Evolutionary conservation across 2,797 vertebrate species (phyloP).

Genomic region (Propithecus deckenii): DNA sequence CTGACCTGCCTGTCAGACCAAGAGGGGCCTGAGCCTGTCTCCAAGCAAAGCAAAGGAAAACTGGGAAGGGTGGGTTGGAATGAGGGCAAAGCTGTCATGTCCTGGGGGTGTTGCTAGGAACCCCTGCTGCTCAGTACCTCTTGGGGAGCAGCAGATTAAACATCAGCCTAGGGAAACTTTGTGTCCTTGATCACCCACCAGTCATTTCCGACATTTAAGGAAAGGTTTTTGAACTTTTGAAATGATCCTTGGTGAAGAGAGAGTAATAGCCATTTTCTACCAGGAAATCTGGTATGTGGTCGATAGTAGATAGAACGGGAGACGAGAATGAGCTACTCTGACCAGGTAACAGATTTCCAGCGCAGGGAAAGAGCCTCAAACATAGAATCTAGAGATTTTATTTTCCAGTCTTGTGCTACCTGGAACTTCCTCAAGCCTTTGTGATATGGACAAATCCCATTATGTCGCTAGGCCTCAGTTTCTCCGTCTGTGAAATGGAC

Average conservation of each 20-base stretch:
- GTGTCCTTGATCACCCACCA: not conserved
- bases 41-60: not conserved
- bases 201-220: not conserved
- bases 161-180: not conserved
- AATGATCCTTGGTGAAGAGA: not conserved
- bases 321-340: not conserved
- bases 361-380: not conserved
- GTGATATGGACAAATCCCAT: not conserved
- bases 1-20: not conserved
- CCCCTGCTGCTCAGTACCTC: rapidly evolving
- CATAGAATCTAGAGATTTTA: not conserved
- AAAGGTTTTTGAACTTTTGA: not conserved
- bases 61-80: rapidly evolving
- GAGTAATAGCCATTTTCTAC: not conserved
- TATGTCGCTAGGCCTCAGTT: not conserved
- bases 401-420: not conserved
- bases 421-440: not conserved
- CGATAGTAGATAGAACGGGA: not conserved
- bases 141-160: not conserved
- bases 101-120: not conserved
- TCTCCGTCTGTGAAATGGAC: not conserved
- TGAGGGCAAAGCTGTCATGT: not conserved
- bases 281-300: not conserved
- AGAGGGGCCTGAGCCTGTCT: not conserved
- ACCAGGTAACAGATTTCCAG: not conserved